Conservation (phyloP, 2,113 vertebrate species). For the Apaloderma vittatum region DNA sequence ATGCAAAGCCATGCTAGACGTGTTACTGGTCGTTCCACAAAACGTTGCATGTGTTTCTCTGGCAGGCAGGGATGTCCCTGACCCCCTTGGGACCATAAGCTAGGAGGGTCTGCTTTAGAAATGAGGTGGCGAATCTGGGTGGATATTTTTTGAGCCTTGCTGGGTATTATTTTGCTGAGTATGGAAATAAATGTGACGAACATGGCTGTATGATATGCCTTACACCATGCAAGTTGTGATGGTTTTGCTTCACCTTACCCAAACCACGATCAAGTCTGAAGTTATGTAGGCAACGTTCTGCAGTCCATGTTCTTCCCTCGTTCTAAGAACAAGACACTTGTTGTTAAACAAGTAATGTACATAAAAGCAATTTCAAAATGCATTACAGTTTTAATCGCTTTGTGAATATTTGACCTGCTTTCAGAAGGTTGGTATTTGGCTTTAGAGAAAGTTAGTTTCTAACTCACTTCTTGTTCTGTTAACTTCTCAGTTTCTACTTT, state of each 20-base stretch:
- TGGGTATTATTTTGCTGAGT: neutral
- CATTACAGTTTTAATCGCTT: neutral
- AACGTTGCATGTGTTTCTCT: rapidly evolving
- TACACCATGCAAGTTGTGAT: neutral
- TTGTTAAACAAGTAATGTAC: neutral
- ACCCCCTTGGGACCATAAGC: rapidly evolving
- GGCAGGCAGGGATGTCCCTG: rapidly evolving
- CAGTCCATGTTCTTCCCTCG: neutral
- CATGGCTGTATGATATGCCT: neutral
- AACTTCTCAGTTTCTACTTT: constrained; percentile 72
- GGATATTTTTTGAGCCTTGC: neutral
- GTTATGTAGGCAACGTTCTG: neutral
- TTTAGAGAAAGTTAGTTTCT: constrained; percentile 71
- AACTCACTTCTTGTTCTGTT: constrained; percentile 44
- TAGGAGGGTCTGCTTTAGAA: neutral
- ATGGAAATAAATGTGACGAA: neutral
- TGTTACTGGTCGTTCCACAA: neutral
- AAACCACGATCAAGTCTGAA: neutral
- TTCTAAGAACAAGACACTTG: neutral
- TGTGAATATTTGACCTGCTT: neutral
- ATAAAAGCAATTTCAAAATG: neutral
- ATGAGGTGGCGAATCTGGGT: neutral
- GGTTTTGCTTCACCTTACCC: neutral
- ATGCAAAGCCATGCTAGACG: rapidly evolving
- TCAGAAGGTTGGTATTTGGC: neutral